phyloP scores from a whole-genome alignment of 2,113 vertebrate species.

The Peromyscus maniculatus region DNA sequence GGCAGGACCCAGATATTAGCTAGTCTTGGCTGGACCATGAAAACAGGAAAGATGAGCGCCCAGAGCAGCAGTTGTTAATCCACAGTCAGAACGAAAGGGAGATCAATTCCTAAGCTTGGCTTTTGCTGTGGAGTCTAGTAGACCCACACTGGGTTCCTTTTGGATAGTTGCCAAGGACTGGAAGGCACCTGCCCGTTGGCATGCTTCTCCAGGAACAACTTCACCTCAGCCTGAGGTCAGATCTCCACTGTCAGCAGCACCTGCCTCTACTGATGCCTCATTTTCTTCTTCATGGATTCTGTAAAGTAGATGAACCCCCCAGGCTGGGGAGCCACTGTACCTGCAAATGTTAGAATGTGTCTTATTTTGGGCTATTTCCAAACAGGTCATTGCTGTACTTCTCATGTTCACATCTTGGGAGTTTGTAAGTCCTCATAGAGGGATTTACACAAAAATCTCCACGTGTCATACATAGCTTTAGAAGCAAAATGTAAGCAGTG shows the following conservation, averaged over 20 bases:
- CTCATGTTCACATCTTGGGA: background rate
- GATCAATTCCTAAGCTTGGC: background rate
- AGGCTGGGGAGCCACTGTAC: conserved; percentile 30
- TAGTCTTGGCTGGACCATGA: background rate
- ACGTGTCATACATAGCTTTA: background rate
- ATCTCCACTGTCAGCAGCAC: conserved; percentile 36
- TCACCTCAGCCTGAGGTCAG: conserved; percentile 33
- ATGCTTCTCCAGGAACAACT: conserved; percentile 17
- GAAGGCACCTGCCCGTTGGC: background rate
- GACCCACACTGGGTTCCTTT: background rate
- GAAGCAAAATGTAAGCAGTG: conserved; percentile 37
- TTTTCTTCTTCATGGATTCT: conserved; percentile 61
- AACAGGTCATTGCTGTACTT: conserved; percentile 51
- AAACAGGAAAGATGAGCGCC: background rate
- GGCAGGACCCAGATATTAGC: background rate
- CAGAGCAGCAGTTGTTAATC: background rate
- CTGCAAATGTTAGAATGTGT: conserved; percentile 49
- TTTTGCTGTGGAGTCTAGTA: conserved; percentile 6
- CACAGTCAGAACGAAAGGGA: background rate
- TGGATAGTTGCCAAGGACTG: background rate
- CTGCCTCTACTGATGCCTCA: conserved; percentile 37
- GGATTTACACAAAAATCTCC: conserved; percentile 54
- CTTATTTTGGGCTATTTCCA: conserved; percentile 74
- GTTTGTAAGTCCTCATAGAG: conserved; percentile 13
- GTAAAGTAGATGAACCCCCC: conserved; percentile 62